Percentiles rank a stretch among this genome's conserved stretches.
Conservation (phyloP, 2,797 vertebrate genomes). For the Phalanger gymnotis region DNA sequence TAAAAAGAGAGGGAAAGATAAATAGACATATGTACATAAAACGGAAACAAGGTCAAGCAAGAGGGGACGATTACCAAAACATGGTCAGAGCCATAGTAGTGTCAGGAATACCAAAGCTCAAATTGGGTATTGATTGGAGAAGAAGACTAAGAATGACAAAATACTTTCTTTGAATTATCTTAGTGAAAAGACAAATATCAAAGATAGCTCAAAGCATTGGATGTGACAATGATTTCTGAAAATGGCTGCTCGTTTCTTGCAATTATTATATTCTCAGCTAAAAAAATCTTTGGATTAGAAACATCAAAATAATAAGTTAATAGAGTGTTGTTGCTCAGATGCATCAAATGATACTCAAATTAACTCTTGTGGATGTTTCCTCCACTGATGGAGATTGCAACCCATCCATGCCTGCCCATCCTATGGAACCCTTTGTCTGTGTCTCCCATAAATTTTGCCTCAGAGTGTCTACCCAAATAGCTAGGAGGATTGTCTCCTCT, state of each 20-base stretch:
- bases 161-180: not conserved
- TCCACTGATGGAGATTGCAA: not conserved
- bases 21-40: not conserved
- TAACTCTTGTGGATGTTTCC: not conserved
- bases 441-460: not conserved
- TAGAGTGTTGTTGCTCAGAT: not conserved
- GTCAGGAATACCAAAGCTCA: not conserved
- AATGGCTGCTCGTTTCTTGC: not conserved
- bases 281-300: not conserved
- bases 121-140: not conserved
- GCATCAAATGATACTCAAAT: not conserved
- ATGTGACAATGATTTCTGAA: not conserved
- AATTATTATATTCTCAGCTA: not conserved
- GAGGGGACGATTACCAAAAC: not conserved
- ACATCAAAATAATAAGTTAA: not conserved
- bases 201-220: not conserved
- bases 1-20: not conserved
- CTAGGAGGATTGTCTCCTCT: not conserved
- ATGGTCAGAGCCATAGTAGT: not conserved
- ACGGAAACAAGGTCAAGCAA: not conserved
- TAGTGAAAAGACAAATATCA: not conserved
- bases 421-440: not conserved
- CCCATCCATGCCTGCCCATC: not conserved
- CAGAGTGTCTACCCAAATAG: not conserved
- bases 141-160: not conserved